Conservation (phyloP, 1,140 invertebrate genomes). For the Caenorhabditis briggsae region DNA sequence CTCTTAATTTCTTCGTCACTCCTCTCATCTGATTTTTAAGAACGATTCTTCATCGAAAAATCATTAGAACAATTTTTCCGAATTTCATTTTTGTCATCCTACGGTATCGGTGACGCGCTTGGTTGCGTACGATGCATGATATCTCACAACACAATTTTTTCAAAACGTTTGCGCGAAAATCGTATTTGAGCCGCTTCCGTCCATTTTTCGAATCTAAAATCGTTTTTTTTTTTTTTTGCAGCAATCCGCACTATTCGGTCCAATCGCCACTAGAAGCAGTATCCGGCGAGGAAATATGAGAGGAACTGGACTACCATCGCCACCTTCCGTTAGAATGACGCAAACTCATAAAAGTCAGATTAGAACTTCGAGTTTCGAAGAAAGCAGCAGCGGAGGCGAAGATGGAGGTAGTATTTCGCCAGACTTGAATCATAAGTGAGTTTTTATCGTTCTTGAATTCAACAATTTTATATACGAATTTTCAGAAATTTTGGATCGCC, state of each 20-base stretch:
- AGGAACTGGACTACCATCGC: constrained; percentile 30
- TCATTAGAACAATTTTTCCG: too few species aligned
- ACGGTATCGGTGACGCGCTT: too few species aligned
- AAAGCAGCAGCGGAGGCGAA: constrained; percentile 40
- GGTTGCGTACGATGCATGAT: too few species aligned
- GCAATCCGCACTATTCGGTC: constrained; percentile 34
- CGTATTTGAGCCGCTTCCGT: neutral
- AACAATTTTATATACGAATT: neutral
- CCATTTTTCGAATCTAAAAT: neutral
- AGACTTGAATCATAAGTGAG: constrained; percentile 21
- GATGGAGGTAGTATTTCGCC: constrained; percentile 15
- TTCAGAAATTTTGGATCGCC: constrained; percentile 20
- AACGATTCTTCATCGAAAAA: too few species aligned
- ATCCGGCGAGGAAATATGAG: constrained; percentile 19
- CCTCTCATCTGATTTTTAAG: neutral
- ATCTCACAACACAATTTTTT: neutral
- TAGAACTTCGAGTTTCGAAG: constrained; percentile 29
- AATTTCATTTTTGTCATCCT: too few species aligned
- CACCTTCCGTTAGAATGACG: neutral
- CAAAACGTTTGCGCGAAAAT: neutral
- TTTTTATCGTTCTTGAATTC: too few species aligned
- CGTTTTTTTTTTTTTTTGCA: neutral
- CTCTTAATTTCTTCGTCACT: neutral
- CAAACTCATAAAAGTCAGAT: constrained; percentile 1
- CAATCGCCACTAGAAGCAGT: constrained; percentile 28